Evolutionary conservation across 2,888 invertebrate species (phyloP).

Genomic region (Villa cingulata): DNA sequence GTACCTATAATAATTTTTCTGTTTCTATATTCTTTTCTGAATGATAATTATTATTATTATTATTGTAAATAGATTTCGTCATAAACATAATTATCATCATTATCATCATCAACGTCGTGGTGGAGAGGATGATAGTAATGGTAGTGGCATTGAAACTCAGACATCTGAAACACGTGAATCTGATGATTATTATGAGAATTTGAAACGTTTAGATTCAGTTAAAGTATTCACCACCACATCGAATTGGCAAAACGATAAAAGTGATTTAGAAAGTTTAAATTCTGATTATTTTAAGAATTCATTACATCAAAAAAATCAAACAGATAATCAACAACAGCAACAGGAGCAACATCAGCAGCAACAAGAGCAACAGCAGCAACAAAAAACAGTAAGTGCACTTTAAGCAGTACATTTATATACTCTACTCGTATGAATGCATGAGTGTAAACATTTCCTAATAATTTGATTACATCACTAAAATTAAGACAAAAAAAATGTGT

Average conservation of each 20-base stretch:
- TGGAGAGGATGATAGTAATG: slow-evolving; percentile 14
- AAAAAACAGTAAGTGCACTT: slow-evolving; percentile 16
- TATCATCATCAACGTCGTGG: not conserved
- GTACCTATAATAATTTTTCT: no score
- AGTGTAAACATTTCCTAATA: no score
- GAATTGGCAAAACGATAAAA: slow-evolving; percentile 31
- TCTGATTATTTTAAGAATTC: slow-evolving; percentile 37
- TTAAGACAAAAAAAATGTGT: no score
- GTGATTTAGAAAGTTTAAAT: slow-evolving; percentile 36
- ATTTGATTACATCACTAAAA: no score
- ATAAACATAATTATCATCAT: not conserved
- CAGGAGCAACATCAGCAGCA: slow-evolving; percentile 22
- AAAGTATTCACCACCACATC: slow-evolving; percentile 7
- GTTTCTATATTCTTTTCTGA: no score
- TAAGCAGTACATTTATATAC: no score
- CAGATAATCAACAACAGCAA: slow-evolving; percentile 22
- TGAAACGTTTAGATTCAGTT: slow-evolving; percentile 31
- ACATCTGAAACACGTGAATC: slow-evolving; percentile 24
- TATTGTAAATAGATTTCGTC: slow-evolving; percentile 1
- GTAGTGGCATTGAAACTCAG: slow-evolving; percentile 17
- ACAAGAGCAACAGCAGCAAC: slow-evolving; percentile 17
- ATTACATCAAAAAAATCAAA: slow-evolving; percentile 29
- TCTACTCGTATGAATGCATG: no score
- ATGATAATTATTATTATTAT: no score
- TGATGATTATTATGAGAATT: slow-evolving; percentile 34